Evolutionary conservation across 2,113 vertebrate species (phyloP), one percentile per base, ranked within the genome.

Genomic region (Lasiurus borealis): DNA sequence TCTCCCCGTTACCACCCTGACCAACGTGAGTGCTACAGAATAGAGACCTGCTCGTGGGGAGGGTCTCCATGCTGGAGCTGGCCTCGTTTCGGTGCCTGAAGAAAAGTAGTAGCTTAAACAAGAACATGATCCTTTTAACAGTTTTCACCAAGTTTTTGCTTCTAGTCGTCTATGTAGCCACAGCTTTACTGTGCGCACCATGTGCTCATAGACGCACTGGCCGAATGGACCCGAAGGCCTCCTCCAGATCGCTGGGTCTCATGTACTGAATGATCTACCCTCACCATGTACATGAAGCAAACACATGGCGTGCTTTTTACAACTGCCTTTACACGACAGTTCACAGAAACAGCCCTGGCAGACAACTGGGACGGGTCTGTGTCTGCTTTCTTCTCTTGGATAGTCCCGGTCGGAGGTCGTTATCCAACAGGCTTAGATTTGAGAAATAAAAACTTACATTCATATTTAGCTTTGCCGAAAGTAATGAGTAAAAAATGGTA

Each of bases 321-420:
- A 98, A 94, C 93, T 93, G 97, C 94, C 97, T 98, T 96, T 96
- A 93, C 94, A 96, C 96, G 97, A 97, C 78, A 97, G 94, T 97
- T 96, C 94, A 96, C 95, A 88, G 97, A 68, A 69, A 69, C 57
- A 77, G 90, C 87, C 95, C 94, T 96, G 96, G 97, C 96, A 98
- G 96, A 96, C 95, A 97, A 95, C 97, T 97, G 95, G 97, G 92
- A 97, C 83, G 4, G n/a, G 59, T 11, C 93, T 85, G 57, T 54
- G 95, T 66, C 93, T 97, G 93, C 80, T 90, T 96, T 93, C 96
- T 90, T 88, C 90, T 44, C 85, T 97, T 95, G 62, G 81, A 95
- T 29, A 97, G 87, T 94, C 93, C 54, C 96, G 59, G 71, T 27
- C 59, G 92, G 12, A 80, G 76, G 44, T 73, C 23, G 34, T 95